Percentiles rank a stretch among this genome's conserved stretches.
Conservation (phyloP, 2,113 vertebrate species). For the Hemicordylus capensis region DNA sequence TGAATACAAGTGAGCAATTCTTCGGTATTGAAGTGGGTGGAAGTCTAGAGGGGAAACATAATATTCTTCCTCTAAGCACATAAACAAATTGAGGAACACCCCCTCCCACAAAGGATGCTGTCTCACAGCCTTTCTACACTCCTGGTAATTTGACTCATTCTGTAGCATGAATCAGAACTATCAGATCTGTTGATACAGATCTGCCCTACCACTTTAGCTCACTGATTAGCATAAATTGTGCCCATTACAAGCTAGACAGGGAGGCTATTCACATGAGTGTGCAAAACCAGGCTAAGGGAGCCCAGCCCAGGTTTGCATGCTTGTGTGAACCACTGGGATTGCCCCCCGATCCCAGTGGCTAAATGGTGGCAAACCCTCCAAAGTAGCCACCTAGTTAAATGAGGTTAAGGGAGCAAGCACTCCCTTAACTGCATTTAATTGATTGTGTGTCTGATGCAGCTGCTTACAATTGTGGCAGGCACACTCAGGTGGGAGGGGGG, state of each 20-base stretch:
- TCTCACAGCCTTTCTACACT: background rate
- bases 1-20: background rate
- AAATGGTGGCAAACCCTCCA: too few species aligned
- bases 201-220: background rate
- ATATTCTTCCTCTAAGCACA: fast-evolving
- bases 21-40: background rate
- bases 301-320: too few species aligned
- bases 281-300: too few species aligned
- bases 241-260: background rate
- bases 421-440: too few species aligned
- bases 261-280: too few species aligned
- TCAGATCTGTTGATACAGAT: background rate
- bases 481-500: too few species aligned
- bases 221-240: background rate
- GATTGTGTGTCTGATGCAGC: too few species aligned
- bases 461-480: too few species aligned
- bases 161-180: background rate
- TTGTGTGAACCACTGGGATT: too few species aligned
- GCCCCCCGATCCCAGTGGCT: too few species aligned
- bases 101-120: background rate
- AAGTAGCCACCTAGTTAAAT: too few species aligned
- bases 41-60: background rate
- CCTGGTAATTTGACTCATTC: background rate
- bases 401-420: too few species aligned
- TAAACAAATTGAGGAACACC: background rate